Evolutionary conservation across 2,113 vertebrate species (phyloP), one percentile per base, ranked within the genome.

Genomic region (Anoura caudifer): DNA sequence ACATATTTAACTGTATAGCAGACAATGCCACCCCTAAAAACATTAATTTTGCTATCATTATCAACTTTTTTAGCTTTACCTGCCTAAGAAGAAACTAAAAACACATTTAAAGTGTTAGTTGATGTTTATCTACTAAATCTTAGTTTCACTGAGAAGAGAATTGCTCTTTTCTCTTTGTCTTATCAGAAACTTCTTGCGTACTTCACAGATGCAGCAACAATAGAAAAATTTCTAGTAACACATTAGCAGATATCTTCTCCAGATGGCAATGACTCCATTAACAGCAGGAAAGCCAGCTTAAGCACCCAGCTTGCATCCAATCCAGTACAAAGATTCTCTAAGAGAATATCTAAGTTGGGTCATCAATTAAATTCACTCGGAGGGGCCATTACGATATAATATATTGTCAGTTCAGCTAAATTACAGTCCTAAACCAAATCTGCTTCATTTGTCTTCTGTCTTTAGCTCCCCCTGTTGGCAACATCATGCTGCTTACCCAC

Each of bases 281-380:
- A 90, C 97, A 97, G 95, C 94, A 94, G 96, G 97, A 28, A 93
- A 93, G 89, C 81, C 88, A 96, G 65, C 81, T 94, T 91, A 94
- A 93, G 91, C 33, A 89, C 85, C 36, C 86, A 83, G 96, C 82
- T 96, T 96, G 91, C 82, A 88, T 97, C 86, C 73, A 92, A 83
- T 89, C 73, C 73, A 70, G 50, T 63, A 81, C 54, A 94, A 91
- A 79, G 82, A 94, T 63, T 94, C 86, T 98, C 91, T 52, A 91
- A 96, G 90, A 97, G 94, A 97, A 96, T 97, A 92, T 96, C 43
- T 94, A 97, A 97, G 95, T 94, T 95, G 41, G 61, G 38, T 96
- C 95, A 97, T 97, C 96, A 97, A 95, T 97, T 98, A 97, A 91
- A 94, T 81, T 95, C 97, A 95, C 85, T 97, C 96, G 87, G 88